These are phyloP conservation scores for Liodrosophila aerea DNA, from an alignment of 2,888 invertebrate genomes.

Conservation along the genomic window DNA sequence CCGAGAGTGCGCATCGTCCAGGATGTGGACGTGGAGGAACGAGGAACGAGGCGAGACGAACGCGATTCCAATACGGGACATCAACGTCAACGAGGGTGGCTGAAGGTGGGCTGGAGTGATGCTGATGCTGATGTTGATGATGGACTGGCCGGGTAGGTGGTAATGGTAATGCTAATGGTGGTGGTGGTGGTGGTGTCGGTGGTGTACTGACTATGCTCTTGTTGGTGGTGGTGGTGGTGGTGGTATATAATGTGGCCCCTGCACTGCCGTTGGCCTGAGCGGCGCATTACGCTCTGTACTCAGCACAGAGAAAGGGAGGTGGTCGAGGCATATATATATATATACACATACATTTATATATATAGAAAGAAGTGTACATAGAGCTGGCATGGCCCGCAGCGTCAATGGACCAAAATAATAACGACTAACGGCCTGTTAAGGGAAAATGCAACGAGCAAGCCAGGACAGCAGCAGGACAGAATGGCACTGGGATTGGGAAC, in stretches of 20 bases:
- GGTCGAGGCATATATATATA: constrained; percentile 17
- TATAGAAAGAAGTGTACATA: constrained; percentile 48
- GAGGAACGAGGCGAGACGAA: constrained; percentile 61
- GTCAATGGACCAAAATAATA: constrained; percentile 81
- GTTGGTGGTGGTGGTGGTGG: constrained; percentile 41
- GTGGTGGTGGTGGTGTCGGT: constrained; percentile 9
- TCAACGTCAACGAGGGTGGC: constrained; percentile 72
- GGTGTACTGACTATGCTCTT: no score
- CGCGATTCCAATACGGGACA: constrained; percentile 79
- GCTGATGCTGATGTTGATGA: constrained; percentile 2
- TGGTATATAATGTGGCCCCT: constrained; percentile 64
- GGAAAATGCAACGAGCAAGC: constrained; percentile 62
- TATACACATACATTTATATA: constrained; percentile 16
- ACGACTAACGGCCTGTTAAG: constrained; percentile 76
- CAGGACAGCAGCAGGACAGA: constrained; percentile 54
- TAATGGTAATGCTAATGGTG: constrained; percentile 8
- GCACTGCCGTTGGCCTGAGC: constrained; percentile 54
- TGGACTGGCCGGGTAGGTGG: constrained; percentile 1
- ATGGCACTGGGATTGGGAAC: constrained; percentile 38
- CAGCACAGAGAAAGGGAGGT: constrained; percentile 3
- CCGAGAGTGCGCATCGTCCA: constrained; percentile 54
- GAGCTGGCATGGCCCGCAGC: constrained; percentile 72
- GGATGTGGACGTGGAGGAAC: constrained; percentile 10
- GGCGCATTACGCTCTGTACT: constrained; percentile 53
- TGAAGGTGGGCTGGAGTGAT: constrained; percentile 7